These are phyloP conservation scores for Drosophila prosaltans DNA, from an alignment of 1,140 invertebrate genomes.

Conservation along the genomic window DNA sequence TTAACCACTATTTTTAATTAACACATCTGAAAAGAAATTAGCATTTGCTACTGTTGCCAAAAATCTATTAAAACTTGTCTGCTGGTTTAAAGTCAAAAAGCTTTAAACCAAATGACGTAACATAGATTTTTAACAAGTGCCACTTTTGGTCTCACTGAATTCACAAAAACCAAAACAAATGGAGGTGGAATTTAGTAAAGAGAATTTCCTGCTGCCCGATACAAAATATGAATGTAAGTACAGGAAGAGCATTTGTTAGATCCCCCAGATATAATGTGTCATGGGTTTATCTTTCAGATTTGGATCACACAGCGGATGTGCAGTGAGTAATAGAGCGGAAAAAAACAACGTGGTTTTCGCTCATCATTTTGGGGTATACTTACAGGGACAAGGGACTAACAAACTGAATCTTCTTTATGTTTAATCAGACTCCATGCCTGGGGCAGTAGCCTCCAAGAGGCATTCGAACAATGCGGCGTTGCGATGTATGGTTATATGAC, in stretches of 20 bases:
- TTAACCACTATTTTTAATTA: too few relatives aligned
- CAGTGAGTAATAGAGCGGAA: slow-evolving; percentile 91
- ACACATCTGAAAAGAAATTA: too few relatives aligned
- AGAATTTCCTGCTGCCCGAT: slow-evolving; percentile 74
- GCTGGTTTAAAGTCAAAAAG: background rate
- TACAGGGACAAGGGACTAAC: slow-evolving; percentile 7
- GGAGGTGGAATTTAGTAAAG: slow-evolving; percentile 80
- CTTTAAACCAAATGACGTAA: background rate
- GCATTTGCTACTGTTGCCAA: too few relatives aligned
- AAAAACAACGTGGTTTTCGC: slow-evolving; percentile 13
- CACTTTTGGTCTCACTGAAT: background rate
- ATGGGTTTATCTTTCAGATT: slow-evolving; percentile 87
- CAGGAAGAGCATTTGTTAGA: background rate
- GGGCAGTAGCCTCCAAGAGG: slow-evolving; percentile 94
- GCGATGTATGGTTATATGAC: slow-evolving; percentile 99
- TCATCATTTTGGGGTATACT: slow-evolving; percentile 13
- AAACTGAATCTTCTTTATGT: background rate
- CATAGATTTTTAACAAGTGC: background rate
- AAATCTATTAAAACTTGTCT: background rate
- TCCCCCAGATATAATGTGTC: slow-evolving; percentile 31
- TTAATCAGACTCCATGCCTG: slow-evolving; percentile 92
- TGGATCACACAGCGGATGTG: slow-evolving; percentile 98
- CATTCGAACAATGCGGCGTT: slow-evolving; percentile 97
- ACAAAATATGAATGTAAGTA: slow-evolving; percentile 82
- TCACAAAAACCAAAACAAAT: slow-evolving; percentile 40